Conservation (phyloP, 1,140 invertebrate genomes). For the Lycorma delicatula region DNA sequence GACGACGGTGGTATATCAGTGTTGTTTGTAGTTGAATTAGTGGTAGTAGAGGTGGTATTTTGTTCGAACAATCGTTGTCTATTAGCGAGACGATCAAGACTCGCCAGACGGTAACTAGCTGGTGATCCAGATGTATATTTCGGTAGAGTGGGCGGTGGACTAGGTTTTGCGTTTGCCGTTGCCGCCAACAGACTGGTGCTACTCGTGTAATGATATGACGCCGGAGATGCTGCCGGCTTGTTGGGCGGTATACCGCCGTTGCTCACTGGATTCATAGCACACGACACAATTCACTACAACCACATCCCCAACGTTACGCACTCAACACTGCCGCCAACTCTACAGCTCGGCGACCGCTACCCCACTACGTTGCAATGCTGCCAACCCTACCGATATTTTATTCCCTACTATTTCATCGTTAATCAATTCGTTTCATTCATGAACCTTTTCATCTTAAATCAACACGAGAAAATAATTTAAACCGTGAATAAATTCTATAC, state of each 20-base stretch:
- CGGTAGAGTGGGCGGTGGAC: constrained; percentile 55
- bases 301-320: too few species aligned
- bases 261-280: constrained; percentile 6
- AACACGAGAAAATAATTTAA: too few species aligned
- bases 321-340: too few species aligned
- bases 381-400: too few species aligned
- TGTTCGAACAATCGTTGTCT: constrained; percentile 57
- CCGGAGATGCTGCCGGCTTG: constrained; percentile 18
- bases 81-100: constrained; percentile 55
- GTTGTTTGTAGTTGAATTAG: neutral
- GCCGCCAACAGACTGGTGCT: constrained; percentile 35
- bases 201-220: constrained; percentile 41
- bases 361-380: too few species aligned
- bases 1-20: neutral
- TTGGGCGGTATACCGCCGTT: constrained; percentile 10
- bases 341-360: too few species aligned
- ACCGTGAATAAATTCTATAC: too few species aligned
- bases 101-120: constrained; percentile 37
- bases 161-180: constrained; percentile 34
- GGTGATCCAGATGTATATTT: constrained; percentile 44
- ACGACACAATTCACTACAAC: too few species aligned
- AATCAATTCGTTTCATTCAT: too few species aligned
- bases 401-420: too few species aligned
- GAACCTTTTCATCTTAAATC: too few species aligned
- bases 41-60: constrained; percentile 32